These are phyloP conservation scores for Avahi laniger DNA, from an alignment of 2,797 vertebrate species.

Conservation along the genomic window DNA sequence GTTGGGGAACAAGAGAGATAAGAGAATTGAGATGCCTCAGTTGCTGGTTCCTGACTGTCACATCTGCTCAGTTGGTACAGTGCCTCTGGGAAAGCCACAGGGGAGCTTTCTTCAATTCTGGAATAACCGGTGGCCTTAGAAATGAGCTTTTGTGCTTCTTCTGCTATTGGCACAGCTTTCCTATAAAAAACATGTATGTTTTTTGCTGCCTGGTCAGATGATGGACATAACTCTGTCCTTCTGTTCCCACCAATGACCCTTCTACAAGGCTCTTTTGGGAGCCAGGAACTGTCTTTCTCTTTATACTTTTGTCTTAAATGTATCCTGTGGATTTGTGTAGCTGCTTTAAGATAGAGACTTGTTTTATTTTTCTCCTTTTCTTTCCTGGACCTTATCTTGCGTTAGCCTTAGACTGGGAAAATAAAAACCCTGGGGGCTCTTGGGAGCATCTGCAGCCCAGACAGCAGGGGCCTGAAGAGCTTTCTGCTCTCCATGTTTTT, in stretches of 20 bases:
- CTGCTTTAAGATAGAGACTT: conserved; percentile 56
- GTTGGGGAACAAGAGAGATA: not conserved
- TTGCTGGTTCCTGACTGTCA: too few relatives aligned
- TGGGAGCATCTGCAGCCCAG: conserved; percentile 38
- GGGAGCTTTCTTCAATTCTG: not conserved
- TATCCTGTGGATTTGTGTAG: not conserved
- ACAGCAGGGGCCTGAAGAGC: conserved; percentile 43
- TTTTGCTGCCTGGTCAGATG: not conserved
- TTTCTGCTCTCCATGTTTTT: conserved; percentile 53
- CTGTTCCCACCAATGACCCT: not conserved
- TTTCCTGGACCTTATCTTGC: conserved; percentile 35
- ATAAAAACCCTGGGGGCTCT: conserved; percentile 30
- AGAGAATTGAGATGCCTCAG: not conserved
- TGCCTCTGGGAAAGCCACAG: not conserved
- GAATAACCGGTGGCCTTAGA: not conserved
- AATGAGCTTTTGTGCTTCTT: not conserved
- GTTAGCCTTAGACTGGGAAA: conserved; percentile 17
- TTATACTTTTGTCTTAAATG: conserved; percentile 16
- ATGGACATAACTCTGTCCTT: not conserved
- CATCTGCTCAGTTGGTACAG: not conserved
- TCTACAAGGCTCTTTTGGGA: not conserved
- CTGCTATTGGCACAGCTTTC: not conserved
- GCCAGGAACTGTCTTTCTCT: not conserved
- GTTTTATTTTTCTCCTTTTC: conserved; percentile 31
- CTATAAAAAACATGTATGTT: not conserved